Conservation (phyloP, 1,140 invertebrate genomes). For the Lasaia peninsularis region DNA sequence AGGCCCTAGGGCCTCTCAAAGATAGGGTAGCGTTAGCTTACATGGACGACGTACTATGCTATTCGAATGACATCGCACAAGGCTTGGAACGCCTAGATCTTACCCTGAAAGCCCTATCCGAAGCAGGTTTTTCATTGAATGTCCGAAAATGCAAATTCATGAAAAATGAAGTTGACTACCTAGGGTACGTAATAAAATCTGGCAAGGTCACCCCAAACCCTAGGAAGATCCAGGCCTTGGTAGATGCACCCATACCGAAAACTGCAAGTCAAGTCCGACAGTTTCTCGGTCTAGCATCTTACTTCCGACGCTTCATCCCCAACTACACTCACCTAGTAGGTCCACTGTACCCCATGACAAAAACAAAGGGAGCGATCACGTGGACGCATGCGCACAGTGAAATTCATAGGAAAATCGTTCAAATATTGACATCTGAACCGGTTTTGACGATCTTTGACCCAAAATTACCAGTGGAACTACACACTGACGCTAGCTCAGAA, state of each 20-base stretch:
- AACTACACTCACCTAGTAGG: constrained; percentile 53
- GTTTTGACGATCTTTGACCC: background rate
- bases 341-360: constrained; percentile 32
- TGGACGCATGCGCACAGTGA: background rate
- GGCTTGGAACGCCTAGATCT: background rate
- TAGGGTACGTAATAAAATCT: constrained; percentile 28
- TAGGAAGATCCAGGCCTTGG: constrained; percentile 23
- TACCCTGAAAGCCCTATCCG: constrained; percentile 18
- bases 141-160: constrained; percentile 30
- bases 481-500: background rate
- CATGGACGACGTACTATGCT: background rate
- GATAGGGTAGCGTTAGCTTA: background rate
- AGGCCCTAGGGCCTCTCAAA: constrained; percentile 25
- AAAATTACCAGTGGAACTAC: background rate
- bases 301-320: constrained; percentile 57
- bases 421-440: background rate
- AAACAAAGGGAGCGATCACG: constrained; percentile 5
- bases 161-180: constrained; percentile 32
- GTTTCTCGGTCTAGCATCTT: constrained; percentile 62
- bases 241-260: constrained; percentile 19
- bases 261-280: constrained; percentile 30
- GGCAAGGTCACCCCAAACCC: constrained; percentile 22
- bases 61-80: background rate
- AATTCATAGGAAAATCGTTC: background rate
- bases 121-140: constrained; percentile 34